These are phyloP conservation scores for Drosophila anomalata DNA, from an alignment of 2,888 invertebrate genomes.

Conservation along the genomic window DNA sequence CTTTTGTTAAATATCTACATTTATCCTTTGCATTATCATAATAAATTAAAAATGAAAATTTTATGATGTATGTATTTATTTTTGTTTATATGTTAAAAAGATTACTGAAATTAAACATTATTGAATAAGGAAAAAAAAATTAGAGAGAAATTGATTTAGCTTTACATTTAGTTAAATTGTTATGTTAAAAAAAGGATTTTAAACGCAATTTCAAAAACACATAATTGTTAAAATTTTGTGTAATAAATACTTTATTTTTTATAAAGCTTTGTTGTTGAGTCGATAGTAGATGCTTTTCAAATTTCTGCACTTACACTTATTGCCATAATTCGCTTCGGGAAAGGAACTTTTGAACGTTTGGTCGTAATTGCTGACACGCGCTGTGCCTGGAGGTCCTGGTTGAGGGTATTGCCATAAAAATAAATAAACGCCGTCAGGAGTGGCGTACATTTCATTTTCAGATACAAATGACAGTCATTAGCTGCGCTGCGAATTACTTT, in stretches of 20 bases:
- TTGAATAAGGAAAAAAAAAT: too few species aligned
- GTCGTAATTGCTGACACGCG: slow-evolving; percentile 61
- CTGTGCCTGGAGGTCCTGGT: slow-evolving; percentile 33
- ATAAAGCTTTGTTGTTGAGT: neutral
- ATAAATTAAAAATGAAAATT: too few species aligned
- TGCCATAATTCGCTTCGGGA: slow-evolving; percentile 51
- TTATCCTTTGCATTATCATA: too few species aligned
- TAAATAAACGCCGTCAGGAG: slow-evolving; percentile 61
- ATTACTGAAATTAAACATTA: too few species aligned
- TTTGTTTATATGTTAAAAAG: too few species aligned
- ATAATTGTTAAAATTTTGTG: too few species aligned
- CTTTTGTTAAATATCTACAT: too few species aligned
- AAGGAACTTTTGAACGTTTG: slow-evolving; percentile 51
- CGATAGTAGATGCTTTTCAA: neutral
- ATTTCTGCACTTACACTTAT: slow-evolving; percentile 43
- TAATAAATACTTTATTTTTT: neutral
- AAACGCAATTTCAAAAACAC: too few species aligned
- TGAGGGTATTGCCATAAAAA: slow-evolving; percentile 59
- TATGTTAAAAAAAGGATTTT: too few species aligned
- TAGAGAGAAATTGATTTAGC: too few species aligned
- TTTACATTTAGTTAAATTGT: too few species aligned
- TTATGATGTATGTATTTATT: too few species aligned
- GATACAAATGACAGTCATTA: slow-evolving; percentile 72
- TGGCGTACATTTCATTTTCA: slow-evolving; percentile 60
- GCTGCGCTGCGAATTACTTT: slow-evolving; percentile 63